Evolutionary conservation across 2,797 vertebrate species (phyloP), one percentile per base, ranked within the genome.

Genomic region (Peromyscus aztecus): DNA sequence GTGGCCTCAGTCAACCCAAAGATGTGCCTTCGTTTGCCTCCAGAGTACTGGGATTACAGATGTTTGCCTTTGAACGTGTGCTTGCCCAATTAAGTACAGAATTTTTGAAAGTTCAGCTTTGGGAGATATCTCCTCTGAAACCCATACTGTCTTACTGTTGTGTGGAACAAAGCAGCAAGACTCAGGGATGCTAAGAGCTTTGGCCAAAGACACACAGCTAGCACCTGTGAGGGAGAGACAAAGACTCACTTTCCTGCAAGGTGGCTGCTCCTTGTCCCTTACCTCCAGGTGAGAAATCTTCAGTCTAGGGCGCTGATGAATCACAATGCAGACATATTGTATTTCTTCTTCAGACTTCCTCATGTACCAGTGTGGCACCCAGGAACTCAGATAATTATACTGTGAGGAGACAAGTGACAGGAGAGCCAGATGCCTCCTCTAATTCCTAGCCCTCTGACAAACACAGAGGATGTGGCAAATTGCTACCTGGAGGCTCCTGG

Each of bases 361-460:
- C 92, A 37, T 81, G 11, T 92, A 97, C 96, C 96, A 97, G 89
- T 67, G 97, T 91, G 96, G 92, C 89, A 96, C 93, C 97, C 94
- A 96, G 82, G 88, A 97, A 95, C 94, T 97, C 94, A 91, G 95
- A 95, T 96, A 97, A 98, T 97, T 97, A 98, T 94, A 96, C 94
- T 61, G 89, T 84, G 65, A 97, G 91, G 82, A 97, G 97, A 96
- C 92, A 95, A 92, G 95, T 91, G 96, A 95, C 95, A 77, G 92
- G 86, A 86, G 81, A 95, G 95, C 89, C 90, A 92, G 96, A 97
- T 93, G 90, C 89, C 95, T 84, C 94, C 90, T 96, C 78, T 80
- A 89, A 94, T 93, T 95, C 89, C 65, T 84, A 94, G 75, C 81
- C 92, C 61, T 89, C 95, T 10, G 34, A 92, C 96, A 97, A 55